phyloP scores from a whole-genome alignment of 2,888 invertebrate genomes.

The Rotaria socialis region DNA sequence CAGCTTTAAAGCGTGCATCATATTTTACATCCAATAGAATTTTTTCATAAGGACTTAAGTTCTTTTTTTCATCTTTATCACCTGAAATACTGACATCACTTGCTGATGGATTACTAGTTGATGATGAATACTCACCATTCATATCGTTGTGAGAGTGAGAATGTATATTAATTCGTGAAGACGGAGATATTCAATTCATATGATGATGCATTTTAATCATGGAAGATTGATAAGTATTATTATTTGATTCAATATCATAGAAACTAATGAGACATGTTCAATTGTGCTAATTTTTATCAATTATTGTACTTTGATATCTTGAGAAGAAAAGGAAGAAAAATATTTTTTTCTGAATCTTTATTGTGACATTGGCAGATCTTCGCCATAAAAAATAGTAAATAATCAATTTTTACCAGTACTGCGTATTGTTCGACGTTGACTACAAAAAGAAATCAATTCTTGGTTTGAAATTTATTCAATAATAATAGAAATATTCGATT shows the following conservation, averaged over 20 bases:
- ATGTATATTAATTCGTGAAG: neutral
- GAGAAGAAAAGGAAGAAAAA: no score
- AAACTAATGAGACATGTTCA: no score
- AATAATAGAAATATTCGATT: no score
- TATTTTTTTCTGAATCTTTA: no score
- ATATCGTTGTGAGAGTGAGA: neutral
- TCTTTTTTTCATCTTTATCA: neutral
- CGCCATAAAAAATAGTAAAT: no score
- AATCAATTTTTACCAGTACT: no score
- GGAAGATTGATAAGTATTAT: neutral
- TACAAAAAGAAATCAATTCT: no score
- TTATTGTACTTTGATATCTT: no score
- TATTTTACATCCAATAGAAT: neutral
- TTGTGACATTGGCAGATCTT: no score
- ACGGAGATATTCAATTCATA: neutral
- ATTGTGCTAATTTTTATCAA: no score
- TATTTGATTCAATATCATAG: neutral
- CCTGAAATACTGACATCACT: neutral
- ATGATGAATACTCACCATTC: neutral
- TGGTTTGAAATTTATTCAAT: no score
- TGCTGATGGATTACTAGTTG: neutral
- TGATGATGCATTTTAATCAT: neutral
- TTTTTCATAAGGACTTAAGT: slow-evolving; percentile 1
- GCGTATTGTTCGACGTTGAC: no score
- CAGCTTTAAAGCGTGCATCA: neutral